Evolutionary conservation across 2,797 vertebrate genomes (phyloP).

Genomic region (Acomys russatus): DNA sequence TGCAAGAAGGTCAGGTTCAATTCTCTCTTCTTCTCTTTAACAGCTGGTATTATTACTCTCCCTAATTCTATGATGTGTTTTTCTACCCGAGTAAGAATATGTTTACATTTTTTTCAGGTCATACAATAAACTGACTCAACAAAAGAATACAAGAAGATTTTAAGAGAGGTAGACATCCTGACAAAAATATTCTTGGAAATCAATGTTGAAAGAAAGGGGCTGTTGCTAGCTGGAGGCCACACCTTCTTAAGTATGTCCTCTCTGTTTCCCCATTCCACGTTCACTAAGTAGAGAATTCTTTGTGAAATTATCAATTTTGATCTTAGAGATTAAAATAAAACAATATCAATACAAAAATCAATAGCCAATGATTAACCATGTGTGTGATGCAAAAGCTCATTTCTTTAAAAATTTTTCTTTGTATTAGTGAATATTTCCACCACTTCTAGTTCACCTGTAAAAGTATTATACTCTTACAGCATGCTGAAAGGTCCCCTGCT

Average conservation of each 20-base stretch:
- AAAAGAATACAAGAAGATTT: not conserved
- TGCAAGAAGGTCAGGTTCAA: not conserved
- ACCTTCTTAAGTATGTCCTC: not conserved
- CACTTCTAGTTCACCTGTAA: not conserved
- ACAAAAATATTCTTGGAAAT: not conserved
- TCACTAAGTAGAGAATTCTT: slow-evolving; percentile 13
- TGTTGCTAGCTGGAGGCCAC: not conserved
- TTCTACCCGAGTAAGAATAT: not conserved
- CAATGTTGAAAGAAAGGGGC: not conserved
- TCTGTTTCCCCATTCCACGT: not conserved
- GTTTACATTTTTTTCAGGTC: not conserved
- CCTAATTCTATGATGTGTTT: not conserved
- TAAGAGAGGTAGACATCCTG: not conserved
- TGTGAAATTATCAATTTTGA: not conserved
- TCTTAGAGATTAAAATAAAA: slow-evolving; percentile 5
- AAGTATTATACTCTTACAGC: not conserved
- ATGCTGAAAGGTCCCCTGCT: not conserved
- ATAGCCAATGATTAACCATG: not conserved
- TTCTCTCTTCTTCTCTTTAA: not conserved
- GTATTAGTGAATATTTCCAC: slow-evolving; percentile 1
- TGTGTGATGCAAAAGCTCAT: not conserved
- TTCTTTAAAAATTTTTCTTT: slow-evolving; percentile 41
- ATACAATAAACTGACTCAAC: not conserved
- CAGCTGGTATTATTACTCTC: not conserved
- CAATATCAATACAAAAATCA: not conserved